Evolutionary conservation across 2,888 invertebrate genomes (phyloP), one percentile per base, ranked within the genome.

Genomic region (Ganaspis brasiliensis): DNA sequence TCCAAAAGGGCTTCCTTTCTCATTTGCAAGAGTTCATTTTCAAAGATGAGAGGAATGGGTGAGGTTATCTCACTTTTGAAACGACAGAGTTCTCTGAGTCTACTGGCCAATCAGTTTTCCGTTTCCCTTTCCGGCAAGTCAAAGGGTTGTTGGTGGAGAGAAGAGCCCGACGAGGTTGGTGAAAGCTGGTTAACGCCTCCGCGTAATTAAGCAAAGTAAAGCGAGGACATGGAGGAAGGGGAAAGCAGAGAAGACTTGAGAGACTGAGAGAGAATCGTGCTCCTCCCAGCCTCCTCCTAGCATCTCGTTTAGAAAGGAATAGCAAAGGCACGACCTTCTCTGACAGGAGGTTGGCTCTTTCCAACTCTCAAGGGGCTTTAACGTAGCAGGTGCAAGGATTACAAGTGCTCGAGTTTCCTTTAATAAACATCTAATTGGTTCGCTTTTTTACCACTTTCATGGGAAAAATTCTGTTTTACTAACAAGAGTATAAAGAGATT

Each of bases 131-230:
- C 85, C 84, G 73, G 78, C 76, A 78, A 82, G 75, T 78, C 82
- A 87, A 89, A 89, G 89, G 89, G 89, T 89, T 89, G 85, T 75
- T 72, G 73, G 76, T 77, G 82, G 77, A 79, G 77, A 79, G 82
- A 78, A 81, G 78, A 75, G 49, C 37, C 76, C 79, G 80, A 61
- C 84, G 83, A 85, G 85, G 85, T 86, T 82, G 87, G 84, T 80
- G 80, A 84, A 84, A 85, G 87, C 88, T 88, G 87, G 90, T 90
- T 90, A 89, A 90, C 90, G 90, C 90, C 90, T 90, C 85, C 87
- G 84, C 83, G 88, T 90, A 90, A 90, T 90, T 90, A 90, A 88
- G 88, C 88, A 88, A 89, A 87, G 88, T 87, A 87, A 83, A 85
- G 86, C 82, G 82, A 81, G 82, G 79, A 81, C 75, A 74, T 76